Evolutionary conservation across 2,888 invertebrate species (phyloP).

Genomic region (Troides helena): DNA sequence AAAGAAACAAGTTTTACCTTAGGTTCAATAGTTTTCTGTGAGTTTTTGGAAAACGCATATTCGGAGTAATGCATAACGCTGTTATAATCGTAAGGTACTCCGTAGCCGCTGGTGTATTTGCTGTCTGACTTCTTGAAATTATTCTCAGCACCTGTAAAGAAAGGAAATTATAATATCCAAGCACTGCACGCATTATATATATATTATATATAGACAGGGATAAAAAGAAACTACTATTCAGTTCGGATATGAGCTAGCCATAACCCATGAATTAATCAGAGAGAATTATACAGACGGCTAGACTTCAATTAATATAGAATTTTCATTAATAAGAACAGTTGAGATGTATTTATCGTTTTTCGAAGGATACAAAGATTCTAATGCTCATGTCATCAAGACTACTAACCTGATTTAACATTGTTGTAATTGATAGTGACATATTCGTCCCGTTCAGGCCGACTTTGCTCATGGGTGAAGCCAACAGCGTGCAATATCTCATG

Average conservation of each 20-base stretch:
- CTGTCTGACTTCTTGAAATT: slow-evolving; percentile 86
- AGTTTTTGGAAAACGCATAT: slow-evolving; percentile 87
- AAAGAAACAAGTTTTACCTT: slow-evolving; percentile 74
- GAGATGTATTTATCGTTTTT: neutral
- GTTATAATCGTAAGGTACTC: slow-evolving; percentile 87
- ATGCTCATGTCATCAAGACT: neutral
- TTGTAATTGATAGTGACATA: slow-evolving; percentile 83
- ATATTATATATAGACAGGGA: no score
- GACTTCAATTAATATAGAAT: no score
- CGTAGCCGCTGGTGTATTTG: slow-evolving; percentile 81
- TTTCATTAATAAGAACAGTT: no score
- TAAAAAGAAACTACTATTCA: no score
- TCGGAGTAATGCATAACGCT: slow-evolving; percentile 92
- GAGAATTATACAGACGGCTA: no score
- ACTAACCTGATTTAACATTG: slow-evolving; percentile 83
- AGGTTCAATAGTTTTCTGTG: slow-evolving; percentile 84
- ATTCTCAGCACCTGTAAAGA: slow-evolving; percentile 75
- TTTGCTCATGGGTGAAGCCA: slow-evolving; percentile 92
- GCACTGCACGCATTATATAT: neutral
- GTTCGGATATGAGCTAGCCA: no score
- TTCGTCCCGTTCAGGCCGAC: slow-evolving; percentile 86
- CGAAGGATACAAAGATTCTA: neutral
- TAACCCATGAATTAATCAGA: no score
- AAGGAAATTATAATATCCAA: neutral
- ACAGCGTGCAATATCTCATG: slow-evolving; percentile 90